Conservation (phyloP, 2,888 invertebrate genomes). For the Cephonodes hylas region DNA sequence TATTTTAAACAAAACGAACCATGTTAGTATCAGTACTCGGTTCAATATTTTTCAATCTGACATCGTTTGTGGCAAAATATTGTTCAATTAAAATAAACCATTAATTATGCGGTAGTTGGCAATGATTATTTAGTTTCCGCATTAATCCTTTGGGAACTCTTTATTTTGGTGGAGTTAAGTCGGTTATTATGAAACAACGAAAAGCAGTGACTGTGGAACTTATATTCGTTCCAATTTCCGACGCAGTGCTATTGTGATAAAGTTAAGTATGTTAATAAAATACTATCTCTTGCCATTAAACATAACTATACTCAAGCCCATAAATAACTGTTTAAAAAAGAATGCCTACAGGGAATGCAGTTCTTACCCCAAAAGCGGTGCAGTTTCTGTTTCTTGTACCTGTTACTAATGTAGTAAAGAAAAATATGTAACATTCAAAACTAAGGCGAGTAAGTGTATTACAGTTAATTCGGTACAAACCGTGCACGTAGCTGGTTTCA, state of each 20-base stretch:
- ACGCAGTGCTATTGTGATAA: too few species aligned
- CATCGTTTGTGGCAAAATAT: neutral
- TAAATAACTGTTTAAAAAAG: too few species aligned
- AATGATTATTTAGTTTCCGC: neutral
- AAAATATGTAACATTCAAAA: neutral
- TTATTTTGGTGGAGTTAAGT: neutral
- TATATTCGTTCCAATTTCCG: too few species aligned
- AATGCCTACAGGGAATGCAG: too few species aligned
- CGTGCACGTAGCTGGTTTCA: constrained; percentile 33
- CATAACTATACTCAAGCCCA: too few species aligned
- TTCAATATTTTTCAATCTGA: neutral
- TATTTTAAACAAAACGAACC: neutral
- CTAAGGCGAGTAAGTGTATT: neutral
- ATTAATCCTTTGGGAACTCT: neutral
- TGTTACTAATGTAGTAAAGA: neutral
- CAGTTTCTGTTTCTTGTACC: too few species aligned
- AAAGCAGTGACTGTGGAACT: too few species aligned
- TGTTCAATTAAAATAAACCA: neutral
- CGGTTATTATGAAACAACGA: too few species aligned
- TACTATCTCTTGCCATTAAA: too few species aligned
- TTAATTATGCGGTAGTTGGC: neutral
- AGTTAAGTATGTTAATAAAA: too few species aligned
- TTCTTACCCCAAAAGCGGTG: too few species aligned
- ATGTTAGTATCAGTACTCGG: neutral
- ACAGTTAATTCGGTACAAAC: constrained; percentile 42